Conservation (phyloP, 2,113 vertebrate species). For the Hoplias malabaricus region DNA sequence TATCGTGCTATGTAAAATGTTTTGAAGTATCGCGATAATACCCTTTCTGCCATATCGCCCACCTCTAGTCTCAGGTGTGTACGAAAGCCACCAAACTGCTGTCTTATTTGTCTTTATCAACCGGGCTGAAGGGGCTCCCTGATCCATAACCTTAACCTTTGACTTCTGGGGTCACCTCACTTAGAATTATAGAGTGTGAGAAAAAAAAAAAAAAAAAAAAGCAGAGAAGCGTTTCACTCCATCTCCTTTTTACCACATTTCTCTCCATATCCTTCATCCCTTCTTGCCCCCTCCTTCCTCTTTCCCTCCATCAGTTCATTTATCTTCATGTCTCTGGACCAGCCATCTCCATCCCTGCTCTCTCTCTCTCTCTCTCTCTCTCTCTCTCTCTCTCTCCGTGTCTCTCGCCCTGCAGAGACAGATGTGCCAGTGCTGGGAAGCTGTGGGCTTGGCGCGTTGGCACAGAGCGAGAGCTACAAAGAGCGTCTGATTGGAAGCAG, state of each 20-base stretch:
- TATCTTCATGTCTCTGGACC: conserved; percentile 21
- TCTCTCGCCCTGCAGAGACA: conserved; percentile 37
- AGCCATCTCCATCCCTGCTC: conserved; percentile 18
- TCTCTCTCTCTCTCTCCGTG: conserved; percentile 56
- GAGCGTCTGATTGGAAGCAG: conserved; percentile 77
- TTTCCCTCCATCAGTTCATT: conserved; percentile 17
- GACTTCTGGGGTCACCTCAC: conserved; percentile 14
- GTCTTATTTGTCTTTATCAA: not conserved
- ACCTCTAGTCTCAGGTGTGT: not conserved
- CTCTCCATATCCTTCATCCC: not conserved
- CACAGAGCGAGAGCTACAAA: conserved; percentile 64
- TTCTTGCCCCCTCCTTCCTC: not conserved
- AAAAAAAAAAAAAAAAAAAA: conserved; percentile 25
- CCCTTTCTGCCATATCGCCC: no score
- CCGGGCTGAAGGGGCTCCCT: not conserved
- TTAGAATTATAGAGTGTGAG: conserved; percentile 21
- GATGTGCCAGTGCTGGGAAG: conserved; percentile 51
- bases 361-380: conserved; percentile 40
- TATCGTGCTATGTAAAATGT: no score
- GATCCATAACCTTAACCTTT: conserved; percentile 37
- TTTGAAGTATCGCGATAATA: no score
- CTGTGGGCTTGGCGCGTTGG: conserved; percentile 53
- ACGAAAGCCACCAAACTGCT: not conserved
- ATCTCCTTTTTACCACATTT: not conserved
- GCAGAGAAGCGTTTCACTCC: not conserved